Percentiles rank a stretch among this genome's conserved stretches.
Evolutionary conservation across 2,888 invertebrate species (phyloP).

Genomic region (Brachypterus glaber): DNA sequence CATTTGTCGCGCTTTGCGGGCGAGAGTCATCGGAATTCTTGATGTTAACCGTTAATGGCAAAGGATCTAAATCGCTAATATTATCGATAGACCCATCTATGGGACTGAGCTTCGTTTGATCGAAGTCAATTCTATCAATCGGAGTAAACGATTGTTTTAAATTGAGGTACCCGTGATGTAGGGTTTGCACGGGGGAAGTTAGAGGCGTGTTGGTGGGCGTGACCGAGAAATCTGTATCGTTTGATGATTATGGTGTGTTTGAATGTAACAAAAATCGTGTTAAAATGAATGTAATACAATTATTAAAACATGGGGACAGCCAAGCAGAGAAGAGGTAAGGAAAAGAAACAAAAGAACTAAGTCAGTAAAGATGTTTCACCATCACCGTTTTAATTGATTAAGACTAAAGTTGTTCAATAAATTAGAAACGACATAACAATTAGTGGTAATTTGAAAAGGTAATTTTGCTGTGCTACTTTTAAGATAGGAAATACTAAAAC

Average conservation of each 20-base stretch:
- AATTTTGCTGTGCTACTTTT: background rate
- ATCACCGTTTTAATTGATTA: slow-evolving; percentile 21
- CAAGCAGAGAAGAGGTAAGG: slow-evolving; percentile 22
- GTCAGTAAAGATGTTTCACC: slow-evolving; percentile 26
- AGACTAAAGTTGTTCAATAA: too few species aligned
- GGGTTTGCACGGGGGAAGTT: slow-evolving; percentile 34
- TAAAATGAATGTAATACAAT: slow-evolving; percentile 13
- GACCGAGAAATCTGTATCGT: slow-evolving; percentile 27
- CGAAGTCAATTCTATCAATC: slow-evolving; percentile 18
- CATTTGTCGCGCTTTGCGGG: slow-evolving; percentile 55
- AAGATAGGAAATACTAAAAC: background rate
- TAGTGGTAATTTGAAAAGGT: background rate
- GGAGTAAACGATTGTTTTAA: slow-evolving; percentile 20
- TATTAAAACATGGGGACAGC: slow-evolving; percentile 18
- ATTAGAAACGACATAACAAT: background rate
- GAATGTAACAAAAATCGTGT: slow-evolving; percentile 9
- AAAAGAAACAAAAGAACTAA: slow-evolving; percentile 30
- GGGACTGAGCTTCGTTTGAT: slow-evolving; percentile 31
- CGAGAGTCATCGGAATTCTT: slow-evolving; percentile 26
- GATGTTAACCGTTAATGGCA: slow-evolving; percentile 20
- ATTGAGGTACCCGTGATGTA: slow-evolving; percentile 34
- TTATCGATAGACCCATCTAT: slow-evolving; percentile 37
- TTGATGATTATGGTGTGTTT: slow-evolving; percentile 23
- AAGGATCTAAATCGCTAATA: slow-evolving; percentile 29
- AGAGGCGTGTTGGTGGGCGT: slow-evolving; percentile 35